These are phyloP conservation scores for Ceratosolen solmsi DNA, from an alignment of 1,140 invertebrate genomes.

Conservation along the genomic window DNA sequence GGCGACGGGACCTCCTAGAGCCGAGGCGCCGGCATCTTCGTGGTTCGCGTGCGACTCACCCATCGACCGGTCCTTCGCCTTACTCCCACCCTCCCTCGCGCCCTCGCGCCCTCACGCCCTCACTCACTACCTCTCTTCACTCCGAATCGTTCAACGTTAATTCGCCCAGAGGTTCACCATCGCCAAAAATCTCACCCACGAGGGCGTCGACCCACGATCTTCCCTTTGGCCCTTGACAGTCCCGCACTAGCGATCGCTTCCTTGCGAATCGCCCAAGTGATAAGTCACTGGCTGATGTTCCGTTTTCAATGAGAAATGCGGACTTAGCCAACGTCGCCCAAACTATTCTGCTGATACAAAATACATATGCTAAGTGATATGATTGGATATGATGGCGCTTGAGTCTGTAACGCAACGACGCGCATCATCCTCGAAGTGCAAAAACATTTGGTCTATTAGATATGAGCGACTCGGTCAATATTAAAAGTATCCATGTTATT, in stretches of 20 bases:
- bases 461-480: no score
- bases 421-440: no score
- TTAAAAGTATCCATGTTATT: no score
- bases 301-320: no score
- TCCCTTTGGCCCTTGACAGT: neutral
- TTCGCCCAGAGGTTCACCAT: neutral
- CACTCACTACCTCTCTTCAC: no score
- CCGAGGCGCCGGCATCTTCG: neutral
- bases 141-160: neutral
- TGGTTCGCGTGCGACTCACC: neutral
- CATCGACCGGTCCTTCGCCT: neutral
- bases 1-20: conserved; percentile 2
- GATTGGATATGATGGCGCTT: no score
- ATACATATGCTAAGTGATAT: no score
- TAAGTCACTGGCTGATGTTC: no score
- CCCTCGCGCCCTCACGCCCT: no score
- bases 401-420: no score
- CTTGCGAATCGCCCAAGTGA: neutral
- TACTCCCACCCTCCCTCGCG: neutral
- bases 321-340: neutral
- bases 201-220: neutral
- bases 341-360: no score
- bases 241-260: neutral
- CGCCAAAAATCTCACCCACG: neutral
- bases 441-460: no score